Conservation (phyloP, 2,888 invertebrate genomes). For the Parapristionchus giblindavisi region DNA sequence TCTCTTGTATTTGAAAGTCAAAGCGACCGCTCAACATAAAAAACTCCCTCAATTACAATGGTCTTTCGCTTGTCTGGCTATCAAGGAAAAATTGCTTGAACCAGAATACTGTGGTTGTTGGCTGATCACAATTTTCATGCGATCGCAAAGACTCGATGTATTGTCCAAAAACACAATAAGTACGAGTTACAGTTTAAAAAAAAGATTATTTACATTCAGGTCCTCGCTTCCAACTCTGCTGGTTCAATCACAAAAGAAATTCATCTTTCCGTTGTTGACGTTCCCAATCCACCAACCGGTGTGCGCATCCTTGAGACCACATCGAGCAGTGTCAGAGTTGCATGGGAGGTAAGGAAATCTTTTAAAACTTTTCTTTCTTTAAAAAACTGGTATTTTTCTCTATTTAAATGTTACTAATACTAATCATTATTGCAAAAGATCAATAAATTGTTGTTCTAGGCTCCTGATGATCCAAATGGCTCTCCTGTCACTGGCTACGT, state of each 20-base stretch:
- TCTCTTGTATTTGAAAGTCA: not conserved
- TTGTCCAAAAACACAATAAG: not conserved
- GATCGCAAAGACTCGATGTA: too few relatives aligned
- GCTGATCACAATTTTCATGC: conserved; percentile 13
- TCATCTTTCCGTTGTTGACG: conserved; percentile 58
- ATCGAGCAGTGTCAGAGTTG: conserved; percentile 25
- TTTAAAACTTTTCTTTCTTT: not conserved
- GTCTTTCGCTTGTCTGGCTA: too few relatives aligned
- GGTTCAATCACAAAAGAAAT: conserved; percentile 44
- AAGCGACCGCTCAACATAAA: too few relatives aligned
- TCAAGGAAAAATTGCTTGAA: too few relatives aligned
- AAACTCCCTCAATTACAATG: too few relatives aligned
- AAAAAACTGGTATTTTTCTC: not conserved
- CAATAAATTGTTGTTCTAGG: conserved; percentile 69
- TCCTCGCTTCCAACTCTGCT: conserved; percentile 46
- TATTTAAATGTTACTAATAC: not conserved
- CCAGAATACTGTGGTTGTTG: too few relatives aligned
- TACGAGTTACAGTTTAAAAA: not conserved
- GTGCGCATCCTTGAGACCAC: conserved; percentile 51
- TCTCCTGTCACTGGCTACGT: conserved; percentile 64
- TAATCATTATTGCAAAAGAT: conserved; percentile 75
- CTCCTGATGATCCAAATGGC: conserved; percentile 80
- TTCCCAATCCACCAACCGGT: conserved; percentile 58
- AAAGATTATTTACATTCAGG: not conserved
- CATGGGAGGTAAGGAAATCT: conserved; percentile 11